Base-by-base conservation (phyloP, 2,888 invertebrate genomes). In the Aphidius colemani region DNA sequence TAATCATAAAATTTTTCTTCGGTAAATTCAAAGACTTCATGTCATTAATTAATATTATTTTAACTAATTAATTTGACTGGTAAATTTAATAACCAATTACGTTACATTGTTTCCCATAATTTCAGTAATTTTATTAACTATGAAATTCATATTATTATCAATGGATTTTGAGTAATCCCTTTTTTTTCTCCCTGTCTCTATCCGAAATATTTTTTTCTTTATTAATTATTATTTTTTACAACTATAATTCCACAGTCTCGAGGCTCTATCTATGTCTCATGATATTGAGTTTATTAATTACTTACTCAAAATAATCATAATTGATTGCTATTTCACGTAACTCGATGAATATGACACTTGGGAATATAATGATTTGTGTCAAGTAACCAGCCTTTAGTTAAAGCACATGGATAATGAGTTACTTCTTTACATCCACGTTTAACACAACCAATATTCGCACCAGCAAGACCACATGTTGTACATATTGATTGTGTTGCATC, bases 361-460 rank as follows among this genome's bases (percentile, higher is more conserved):
- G 81, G 80, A 74, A 81, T 80, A 69, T 78, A 81, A 65, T 79
- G 77, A 68, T 74, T 77, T 43, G 72, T 74, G 69, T 81, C 78
- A 59, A 81, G 73, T 39, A 78, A 74, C 84, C 84, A 84, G 64
- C 81, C 81, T 67, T 79, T 77, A 45, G 79, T 78, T 50, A 82
- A 62, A 9, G 83, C 83, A 70, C 84, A 84, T 13, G 82, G 83
- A 71, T 83, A 83, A 75, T 84, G 84, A 46, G 77, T 77, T 44
- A 80, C 76, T 48, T 77, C 78, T 67, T 79, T 80, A 68, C 84
- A 84, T 39, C 82, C 82, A 13, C 83, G 79, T 66, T 78, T 80
- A 7, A 82, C 79, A 66, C 84, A 84, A 59, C 83, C 83, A 53
- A 84, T 79, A 68, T 82, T 83, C 13, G 84, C 84, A 50, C 84